A percentile compares a stretch with the other conserved stretches of the same genome.
phyloP scores from a whole-genome alignment of 2,888 invertebrate genomes.

The Drosophila conformis region DNA sequence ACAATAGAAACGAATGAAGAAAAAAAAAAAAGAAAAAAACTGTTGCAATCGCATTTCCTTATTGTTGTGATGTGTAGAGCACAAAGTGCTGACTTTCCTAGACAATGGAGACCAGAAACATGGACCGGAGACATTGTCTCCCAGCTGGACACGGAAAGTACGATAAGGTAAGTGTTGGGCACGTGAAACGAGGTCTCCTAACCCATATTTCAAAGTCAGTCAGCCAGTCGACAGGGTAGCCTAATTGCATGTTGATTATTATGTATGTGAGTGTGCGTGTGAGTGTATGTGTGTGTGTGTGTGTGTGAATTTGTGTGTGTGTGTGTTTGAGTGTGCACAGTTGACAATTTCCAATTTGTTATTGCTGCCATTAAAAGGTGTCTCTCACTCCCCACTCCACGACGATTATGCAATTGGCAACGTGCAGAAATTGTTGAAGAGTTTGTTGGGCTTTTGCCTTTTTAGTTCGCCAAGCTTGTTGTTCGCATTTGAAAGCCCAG shows the following conservation, averaged over 20 bases:
- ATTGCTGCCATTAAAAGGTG: constrained; percentile 66
- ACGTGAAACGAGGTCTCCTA: constrained; percentile 52
- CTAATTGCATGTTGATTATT: constrained; percentile 77
- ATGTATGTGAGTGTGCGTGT: constrained; percentile 20
- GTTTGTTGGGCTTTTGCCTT: constrained; percentile 50
- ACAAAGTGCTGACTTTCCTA: constrained; percentile 41
- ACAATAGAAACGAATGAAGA: constrained; percentile 37
- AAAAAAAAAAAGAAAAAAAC: constrained; percentile 37
- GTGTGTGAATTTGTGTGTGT: constrained; percentile 13
- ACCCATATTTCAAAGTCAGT: constrained; percentile 80
- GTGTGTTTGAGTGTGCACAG: constrained; percentile 23
- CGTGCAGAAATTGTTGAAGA: constrained; percentile 74
- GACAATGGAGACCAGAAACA: constrained; percentile 37
- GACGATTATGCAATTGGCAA: constrained; percentile 73
- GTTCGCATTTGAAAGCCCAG: constrained; percentile 60
- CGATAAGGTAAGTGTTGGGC: constrained; percentile 18
- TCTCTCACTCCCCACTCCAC: constrained; percentile 35
- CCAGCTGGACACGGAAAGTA: constrained; percentile 8
- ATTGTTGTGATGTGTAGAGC: constrained; percentile 48
- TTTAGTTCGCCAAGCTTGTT: constrained; percentile 53
- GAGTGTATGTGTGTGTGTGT: constrained; percentile 7
- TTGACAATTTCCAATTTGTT: constrained; percentile 79
- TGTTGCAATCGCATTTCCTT: constrained; percentile 71
- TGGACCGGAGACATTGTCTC: constrained; percentile 17
- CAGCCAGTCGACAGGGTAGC: constrained; percentile 70